A percentile compares a stretch with the other conserved stretches of the same genome.
phyloP scores from a whole-genome alignment of 2,888 invertebrate species.

The Caenorhabditis wallacei region DNA sequence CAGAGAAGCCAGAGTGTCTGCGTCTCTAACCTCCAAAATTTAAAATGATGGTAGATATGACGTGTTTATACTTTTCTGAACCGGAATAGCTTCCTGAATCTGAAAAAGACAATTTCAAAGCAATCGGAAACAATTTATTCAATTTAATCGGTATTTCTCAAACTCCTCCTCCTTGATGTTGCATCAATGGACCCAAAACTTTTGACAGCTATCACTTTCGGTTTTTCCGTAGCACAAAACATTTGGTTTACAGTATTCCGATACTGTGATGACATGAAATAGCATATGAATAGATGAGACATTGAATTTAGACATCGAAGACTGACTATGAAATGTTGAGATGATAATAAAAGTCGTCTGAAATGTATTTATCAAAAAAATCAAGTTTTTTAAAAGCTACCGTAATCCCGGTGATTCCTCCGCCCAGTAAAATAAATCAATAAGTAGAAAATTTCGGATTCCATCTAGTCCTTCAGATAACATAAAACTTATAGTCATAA shows the following conservation, averaged over 20 bases:
- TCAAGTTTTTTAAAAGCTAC: not conserved
- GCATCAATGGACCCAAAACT: not conserved
- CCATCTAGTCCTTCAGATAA: conserved; percentile 4
- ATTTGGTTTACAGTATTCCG: not conserved
- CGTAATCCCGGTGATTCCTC: not conserved
- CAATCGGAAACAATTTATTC: no score
- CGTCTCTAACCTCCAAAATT: no score
- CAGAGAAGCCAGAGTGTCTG: no score
- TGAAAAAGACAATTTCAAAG: no score
- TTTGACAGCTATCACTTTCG: not conserved
- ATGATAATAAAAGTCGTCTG: not conserved
- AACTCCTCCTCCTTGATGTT: no score
- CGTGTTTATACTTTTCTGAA: no score
- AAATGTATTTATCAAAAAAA: not conserved
- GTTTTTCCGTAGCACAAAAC: not conserved
- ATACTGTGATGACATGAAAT: conserved; percentile 7
- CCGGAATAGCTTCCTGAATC: no score
- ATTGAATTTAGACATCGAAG: conserved; percentile 1
- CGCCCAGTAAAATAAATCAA: not conserved
- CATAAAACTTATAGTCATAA: conserved; percentile 17
- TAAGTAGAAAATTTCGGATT: not conserved
- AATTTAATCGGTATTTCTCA: no score
- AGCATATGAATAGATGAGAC: conserved; percentile 1
- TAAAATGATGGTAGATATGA: no score
- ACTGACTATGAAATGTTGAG: not conserved